Conservation (phyloP, 1,140 invertebrate genomes). For the Schlechtendalia chinensis region DNA sequence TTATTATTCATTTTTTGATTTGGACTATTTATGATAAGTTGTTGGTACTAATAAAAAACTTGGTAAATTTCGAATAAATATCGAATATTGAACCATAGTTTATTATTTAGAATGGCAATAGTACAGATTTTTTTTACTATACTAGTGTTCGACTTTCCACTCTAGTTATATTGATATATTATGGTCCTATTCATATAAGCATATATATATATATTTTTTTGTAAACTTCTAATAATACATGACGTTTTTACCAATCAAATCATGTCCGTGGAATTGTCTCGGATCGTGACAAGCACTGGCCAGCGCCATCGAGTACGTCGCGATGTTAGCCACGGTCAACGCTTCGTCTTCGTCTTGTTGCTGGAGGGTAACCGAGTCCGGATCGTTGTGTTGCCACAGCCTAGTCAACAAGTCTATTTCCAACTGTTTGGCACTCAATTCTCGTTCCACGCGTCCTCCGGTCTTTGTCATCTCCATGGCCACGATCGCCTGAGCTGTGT, state of each 20-base stretch:
- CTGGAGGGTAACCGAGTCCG: conserved; percentile 48
- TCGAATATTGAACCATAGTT: no score
- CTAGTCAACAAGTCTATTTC: conserved; percentile 78
- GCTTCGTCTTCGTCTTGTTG: conserved; percentile 58
- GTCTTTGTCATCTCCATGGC: conserved; percentile 52
- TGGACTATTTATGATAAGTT: no score
- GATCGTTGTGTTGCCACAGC: conserved; percentile 69
- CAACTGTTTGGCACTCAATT: conserved; percentile 77
- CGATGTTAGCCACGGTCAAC: conserved; percentile 70
- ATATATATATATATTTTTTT: no score
- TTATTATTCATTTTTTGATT: no score
- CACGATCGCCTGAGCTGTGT: conserved; percentile 53
- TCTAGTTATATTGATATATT: no score
- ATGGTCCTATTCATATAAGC: no score
- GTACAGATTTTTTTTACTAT: no score
- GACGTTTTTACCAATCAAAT: conserved; percentile 63
- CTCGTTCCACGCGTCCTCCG: conserved; percentile 63
- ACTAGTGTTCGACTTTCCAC: no score
- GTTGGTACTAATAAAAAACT: no score
- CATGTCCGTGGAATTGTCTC: conserved; percentile 76
- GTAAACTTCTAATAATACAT: no score
- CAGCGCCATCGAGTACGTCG: conserved; percentile 72
- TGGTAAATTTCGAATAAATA: no score
- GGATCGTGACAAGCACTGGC: conserved; percentile 78
- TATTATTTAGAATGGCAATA: no score